Conservation (phyloP, 2,888 invertebrate genomes). For the Pammene fasciana region DNA sequence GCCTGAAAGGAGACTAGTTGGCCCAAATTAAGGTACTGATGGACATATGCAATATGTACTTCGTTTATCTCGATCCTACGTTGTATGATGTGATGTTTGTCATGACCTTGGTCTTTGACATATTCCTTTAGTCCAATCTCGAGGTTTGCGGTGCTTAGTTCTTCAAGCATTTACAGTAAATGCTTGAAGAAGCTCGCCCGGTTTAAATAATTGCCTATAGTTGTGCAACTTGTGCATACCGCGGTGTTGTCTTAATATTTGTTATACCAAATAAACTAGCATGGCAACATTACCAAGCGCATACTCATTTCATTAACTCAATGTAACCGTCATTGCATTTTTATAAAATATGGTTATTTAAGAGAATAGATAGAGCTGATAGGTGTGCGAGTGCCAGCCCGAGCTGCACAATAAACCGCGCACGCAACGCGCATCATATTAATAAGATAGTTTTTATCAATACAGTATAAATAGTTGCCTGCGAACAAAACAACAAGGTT, state of each 20-base stretch:
- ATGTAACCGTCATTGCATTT: slow-evolving; percentile 31
- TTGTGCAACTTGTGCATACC: too few species aligned
- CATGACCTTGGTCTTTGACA: too few species aligned
- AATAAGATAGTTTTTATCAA: slow-evolving; percentile 64
- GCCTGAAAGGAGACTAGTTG: too few species aligned
- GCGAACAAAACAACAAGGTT: slow-evolving; percentile 40
- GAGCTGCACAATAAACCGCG: slow-evolving; percentile 48
- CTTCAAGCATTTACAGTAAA: too few species aligned
- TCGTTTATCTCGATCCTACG: too few species aligned
- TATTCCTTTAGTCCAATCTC: too few species aligned
- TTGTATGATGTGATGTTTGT: too few species aligned
- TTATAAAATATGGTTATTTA: slow-evolving; percentile 38
- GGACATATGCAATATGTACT: too few species aligned
- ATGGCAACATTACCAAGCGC: slow-evolving; percentile 4
- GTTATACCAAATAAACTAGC: background rate
- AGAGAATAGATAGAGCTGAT: slow-evolving; percentile 33
- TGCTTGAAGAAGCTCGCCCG: too few species aligned
- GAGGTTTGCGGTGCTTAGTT: too few species aligned
- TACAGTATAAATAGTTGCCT: slow-evolving; percentile 49
- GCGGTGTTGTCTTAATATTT: background rate
- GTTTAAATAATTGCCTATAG: background rate
- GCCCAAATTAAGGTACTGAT: too few species aligned
- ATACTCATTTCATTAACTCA: slow-evolving; percentile 19
- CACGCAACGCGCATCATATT: slow-evolving; percentile 63
- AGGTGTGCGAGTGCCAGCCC: slow-evolving; percentile 43